Percentiles rank a stretch among this genome's conserved stretches.
Evolutionary conservation across 2,888 invertebrate species (phyloP).

Genomic region (Oscheius sp.): DNA sequence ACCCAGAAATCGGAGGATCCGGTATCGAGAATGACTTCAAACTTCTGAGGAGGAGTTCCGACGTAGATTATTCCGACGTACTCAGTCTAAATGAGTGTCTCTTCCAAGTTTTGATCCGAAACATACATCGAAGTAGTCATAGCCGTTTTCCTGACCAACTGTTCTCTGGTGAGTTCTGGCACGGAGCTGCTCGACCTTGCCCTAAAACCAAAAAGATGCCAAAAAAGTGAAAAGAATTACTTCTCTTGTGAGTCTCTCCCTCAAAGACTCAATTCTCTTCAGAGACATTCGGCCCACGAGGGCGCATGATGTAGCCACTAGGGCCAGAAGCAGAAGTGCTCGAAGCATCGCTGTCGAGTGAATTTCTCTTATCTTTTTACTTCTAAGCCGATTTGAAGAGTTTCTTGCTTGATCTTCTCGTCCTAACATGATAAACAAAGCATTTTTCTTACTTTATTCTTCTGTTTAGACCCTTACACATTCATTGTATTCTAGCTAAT

Average conservation of each 20-base stretch:
- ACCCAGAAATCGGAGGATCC: slow-evolving; percentile 42
- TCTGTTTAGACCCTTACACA: background rate
- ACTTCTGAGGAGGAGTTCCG: slow-evolving; percentile 36
- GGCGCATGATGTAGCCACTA: background rate
- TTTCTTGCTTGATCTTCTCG: background rate
- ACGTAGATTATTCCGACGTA: slow-evolving; percentile 33
- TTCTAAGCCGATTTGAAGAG: background rate
- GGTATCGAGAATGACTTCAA: slow-evolving; percentile 39
- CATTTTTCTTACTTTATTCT: background rate
- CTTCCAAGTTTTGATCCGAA: background rate
- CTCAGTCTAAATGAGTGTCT: slow-evolving; percentile 23
- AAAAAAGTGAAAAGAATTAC: background rate
- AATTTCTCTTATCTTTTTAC: slow-evolving; percentile 7
- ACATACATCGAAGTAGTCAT: slow-evolving; percentile 36
- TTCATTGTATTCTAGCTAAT: background rate
- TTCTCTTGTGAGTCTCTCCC: slow-evolving; percentile 6
- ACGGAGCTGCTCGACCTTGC: background rate
- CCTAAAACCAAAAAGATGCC: background rate
- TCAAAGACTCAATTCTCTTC: slow-evolving; percentile 4
- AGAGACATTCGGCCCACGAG: slow-evolving; percentile 7
- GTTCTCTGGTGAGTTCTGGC: background rate
- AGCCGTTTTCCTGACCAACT: slow-evolving; percentile 23
- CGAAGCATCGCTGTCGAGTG: slow-evolving; percentile 5
- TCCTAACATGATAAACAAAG: background rate
- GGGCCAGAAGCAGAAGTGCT: slow-evolving; percentile 1